Percentiles rank a stretch among this genome's conserved stretches.
Evolutionary conservation across 2,797 vertebrate species (phyloP).

Genomic region (Sternotherus odoratus): DNA sequence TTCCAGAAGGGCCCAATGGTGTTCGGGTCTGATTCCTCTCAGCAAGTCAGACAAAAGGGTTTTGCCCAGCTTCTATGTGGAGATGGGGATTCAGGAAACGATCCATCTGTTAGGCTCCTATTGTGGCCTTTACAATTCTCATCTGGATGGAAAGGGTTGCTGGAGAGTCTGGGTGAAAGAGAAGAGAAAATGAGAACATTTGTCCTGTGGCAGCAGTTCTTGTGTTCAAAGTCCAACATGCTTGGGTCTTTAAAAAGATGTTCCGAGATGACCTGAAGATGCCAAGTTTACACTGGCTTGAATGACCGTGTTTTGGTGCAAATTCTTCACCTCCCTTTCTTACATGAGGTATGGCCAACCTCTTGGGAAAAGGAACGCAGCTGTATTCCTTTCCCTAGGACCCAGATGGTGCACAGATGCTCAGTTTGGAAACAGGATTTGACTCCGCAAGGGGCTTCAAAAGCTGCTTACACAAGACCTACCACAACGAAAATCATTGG

Average conservation of each 20-base stretch:
- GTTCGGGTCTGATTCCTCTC: not conserved
- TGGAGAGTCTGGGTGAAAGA: not conserved
- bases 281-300: not conserved
- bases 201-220: not conserved
- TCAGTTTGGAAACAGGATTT: conserved; percentile 49
- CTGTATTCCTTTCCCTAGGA: not conserved
- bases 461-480: conserved; percentile 1
- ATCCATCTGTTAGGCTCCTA: not conserved
- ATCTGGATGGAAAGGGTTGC: not conserved
- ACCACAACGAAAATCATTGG: not conserved
- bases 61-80: conserved; percentile 28
- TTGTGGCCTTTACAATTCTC: not conserved
- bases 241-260: not conserved
- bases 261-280: not conserved
- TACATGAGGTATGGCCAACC: not conserved
- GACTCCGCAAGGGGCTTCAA: not conserved
- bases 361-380: conserved; percentile 17
- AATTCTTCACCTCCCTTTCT: not conserved
- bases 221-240: not conserved
- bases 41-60: not conserved
- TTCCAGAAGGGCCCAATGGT: accelerated
- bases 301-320: not conserved
- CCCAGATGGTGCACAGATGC: conserved; percentile 61
- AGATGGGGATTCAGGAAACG: conserved; percentile 39
- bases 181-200: not conserved